These are phyloP conservation scores for Strigamia transsilvanica DNA, from an alignment of 2,888 invertebrate genomes.

Conservation along the genomic window DNA sequence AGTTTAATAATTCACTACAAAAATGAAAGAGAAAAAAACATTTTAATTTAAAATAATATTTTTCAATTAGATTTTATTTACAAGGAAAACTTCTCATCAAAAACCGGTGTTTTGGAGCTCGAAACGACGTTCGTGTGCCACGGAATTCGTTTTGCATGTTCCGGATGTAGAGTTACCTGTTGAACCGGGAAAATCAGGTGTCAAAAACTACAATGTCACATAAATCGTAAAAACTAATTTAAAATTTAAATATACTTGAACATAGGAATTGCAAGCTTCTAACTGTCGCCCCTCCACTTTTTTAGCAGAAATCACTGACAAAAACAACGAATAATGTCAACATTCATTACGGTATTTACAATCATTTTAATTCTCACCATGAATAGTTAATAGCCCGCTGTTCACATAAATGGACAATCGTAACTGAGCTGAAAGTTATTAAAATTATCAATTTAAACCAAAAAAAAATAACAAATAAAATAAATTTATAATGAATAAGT, in stretches of 20 bases:
- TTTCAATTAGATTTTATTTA: not conserved
- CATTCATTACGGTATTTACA: constrained; percentile 14
- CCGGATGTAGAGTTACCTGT: not conserved
- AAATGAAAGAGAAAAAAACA: not conserved
- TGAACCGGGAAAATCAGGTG: not conserved
- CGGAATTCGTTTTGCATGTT: not conserved
- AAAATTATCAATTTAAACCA: constrained; percentile 5
- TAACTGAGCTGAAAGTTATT: not conserved
- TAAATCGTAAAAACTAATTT: not conserved
- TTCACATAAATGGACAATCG: constrained; percentile 27
- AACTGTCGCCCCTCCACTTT: not conserved
- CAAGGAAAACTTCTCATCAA: constrained; percentile 10
- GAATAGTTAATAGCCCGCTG: constrained; percentile 13
- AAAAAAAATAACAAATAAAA: not conserved
- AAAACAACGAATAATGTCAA: not conserved
- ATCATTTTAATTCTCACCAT: constrained; percentile 34
- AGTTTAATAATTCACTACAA: not conserved
- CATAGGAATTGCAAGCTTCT: not conserved
- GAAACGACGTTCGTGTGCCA: not conserved
- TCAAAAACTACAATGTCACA: not conserved
- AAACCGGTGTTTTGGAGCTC: not conserved
- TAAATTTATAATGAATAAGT: not conserved
- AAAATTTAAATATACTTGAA: not conserved
- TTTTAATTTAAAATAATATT: constrained; percentile 6
- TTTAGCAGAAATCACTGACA: constrained; percentile 7